phyloP scores from a whole-genome alignment of 2,113 vertebrate species.

The Calonectris borealis region DNA sequence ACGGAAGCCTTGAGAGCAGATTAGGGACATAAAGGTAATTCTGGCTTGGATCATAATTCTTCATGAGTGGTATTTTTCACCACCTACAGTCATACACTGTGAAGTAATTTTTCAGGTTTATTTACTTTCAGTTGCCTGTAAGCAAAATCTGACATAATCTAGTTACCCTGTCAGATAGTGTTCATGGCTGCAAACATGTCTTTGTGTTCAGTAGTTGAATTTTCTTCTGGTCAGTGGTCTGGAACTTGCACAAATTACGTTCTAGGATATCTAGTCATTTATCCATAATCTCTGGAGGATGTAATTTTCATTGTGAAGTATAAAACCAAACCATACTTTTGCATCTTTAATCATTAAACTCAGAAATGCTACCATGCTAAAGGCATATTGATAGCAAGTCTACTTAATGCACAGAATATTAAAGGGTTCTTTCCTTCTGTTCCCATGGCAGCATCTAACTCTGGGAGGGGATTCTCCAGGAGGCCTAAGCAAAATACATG shows the following conservation, averaged over 20 bases:
- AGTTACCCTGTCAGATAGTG: conserved; percentile 54
- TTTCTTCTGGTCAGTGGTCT: conserved; percentile 48
- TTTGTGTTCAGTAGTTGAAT: conserved; percentile 32
- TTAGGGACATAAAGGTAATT: conserved; percentile 51
- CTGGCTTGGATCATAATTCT: conserved; percentile 52
- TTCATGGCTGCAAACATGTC: conserved; percentile 19
- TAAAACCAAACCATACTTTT: background rate
- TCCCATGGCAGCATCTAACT: conserved; percentile 40
- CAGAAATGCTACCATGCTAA: background rate
- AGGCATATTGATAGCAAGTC: background rate
- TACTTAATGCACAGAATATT: conserved; percentile 9
- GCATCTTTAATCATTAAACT: conserved; percentile 28
- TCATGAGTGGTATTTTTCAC: conserved; percentile 43
- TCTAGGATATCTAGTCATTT: conserved; percentile 39
- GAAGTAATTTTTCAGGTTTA: conserved; percentile 65
- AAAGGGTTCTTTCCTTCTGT: conserved; percentile 14
- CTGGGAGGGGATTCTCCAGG: background rate
- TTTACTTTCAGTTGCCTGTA: conserved; percentile 65
- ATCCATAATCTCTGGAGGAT: conserved; percentile 37
- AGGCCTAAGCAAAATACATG: background rate
- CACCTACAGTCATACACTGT: conserved; percentile 31
- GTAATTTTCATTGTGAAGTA: conserved; percentile 15
- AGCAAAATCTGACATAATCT: conserved; percentile 69
- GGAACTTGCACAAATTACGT: conserved; percentile 41
- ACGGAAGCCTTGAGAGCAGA: conserved; percentile 53